These are phyloP conservation scores for Lonchura striata DNA, from an alignment of 2,113 vertebrate genomes.

Conservation along the genomic window DNA sequence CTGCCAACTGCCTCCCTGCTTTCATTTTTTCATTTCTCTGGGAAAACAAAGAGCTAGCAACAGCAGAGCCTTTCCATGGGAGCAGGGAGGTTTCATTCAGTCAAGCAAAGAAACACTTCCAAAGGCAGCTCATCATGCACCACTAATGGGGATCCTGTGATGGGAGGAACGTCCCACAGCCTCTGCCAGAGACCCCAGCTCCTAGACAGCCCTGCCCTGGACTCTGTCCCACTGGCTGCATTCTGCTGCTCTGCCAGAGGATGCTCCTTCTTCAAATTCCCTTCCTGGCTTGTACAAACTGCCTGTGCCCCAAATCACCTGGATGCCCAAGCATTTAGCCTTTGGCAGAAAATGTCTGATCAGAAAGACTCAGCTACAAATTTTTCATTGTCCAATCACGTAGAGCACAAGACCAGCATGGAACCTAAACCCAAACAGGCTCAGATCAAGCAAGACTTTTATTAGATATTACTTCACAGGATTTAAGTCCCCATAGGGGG, in stretches of 20 bases:
- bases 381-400: no score
- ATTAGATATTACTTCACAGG: background rate
- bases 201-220: background rate
- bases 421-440: background rate
- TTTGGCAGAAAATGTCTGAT: rapidly evolving
- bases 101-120: background rate
- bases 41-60: background rate
- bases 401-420: rapidly evolving
- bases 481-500: background rate
- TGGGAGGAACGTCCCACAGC: background rate
- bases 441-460: background rate
- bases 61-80: background rate
- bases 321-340: rapidly evolving
- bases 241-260: background rate
- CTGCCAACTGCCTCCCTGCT: background rate
- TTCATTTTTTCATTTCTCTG: background rate
- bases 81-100: background rate
- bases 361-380: background rate
- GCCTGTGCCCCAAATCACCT: background rate
- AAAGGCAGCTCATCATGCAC: background rate
- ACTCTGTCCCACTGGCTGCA: background rate
- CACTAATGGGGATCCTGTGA: rapidly evolving
- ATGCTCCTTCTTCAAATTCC: rapidly evolving
- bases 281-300: background rate
- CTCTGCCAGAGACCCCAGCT: background rate